Percentiles rank a stretch among this genome's conserved stretches.
Evolutionary conservation across 2,888 invertebrate species (phyloP).

Genomic region (Volucella inanis): DNA sequence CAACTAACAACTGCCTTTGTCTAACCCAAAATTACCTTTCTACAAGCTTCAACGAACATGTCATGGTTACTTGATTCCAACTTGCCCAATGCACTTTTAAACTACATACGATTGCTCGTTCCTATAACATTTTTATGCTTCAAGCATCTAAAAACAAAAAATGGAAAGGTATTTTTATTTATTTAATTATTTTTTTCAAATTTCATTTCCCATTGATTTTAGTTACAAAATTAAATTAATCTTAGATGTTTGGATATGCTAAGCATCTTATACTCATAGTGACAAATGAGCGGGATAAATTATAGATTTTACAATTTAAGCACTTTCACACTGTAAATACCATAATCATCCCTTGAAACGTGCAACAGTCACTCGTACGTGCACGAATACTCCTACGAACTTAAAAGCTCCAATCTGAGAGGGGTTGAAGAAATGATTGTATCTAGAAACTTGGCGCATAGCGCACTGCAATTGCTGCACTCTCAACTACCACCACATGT

Average conservation of each 20-base stretch:
- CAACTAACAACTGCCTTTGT: too few species aligned
- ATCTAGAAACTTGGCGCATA: conserved; percentile 2
- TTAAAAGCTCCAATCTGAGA: conserved; percentile 24
- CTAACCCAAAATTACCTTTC: too few species aligned
- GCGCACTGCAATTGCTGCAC: conserved; percentile 46
- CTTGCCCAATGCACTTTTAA: too few species aligned
- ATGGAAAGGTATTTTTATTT: too few species aligned
- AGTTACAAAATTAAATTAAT: too few species aligned
- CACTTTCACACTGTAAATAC: conserved; percentile 19
- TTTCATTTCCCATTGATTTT: too few species aligned
- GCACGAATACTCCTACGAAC: background rate
- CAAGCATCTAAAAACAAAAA: too few species aligned
- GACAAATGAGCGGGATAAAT: conserved; percentile 1
- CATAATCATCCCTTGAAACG: conserved; percentile 27
- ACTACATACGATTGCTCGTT: background rate
- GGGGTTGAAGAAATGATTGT: background rate
- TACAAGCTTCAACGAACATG: too few species aligned
- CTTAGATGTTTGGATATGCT: too few species aligned
- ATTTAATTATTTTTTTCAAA: too few species aligned
- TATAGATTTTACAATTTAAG: background rate
- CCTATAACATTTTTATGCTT: background rate
- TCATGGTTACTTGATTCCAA: too few species aligned
- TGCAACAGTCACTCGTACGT: conserved; percentile 26
- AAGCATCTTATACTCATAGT: background rate
- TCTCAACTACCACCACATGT: background rate